Base-by-base conservation (phyloP, 1,140 invertebrate genomes). In the Temnothorax curvispinosus region DNA sequence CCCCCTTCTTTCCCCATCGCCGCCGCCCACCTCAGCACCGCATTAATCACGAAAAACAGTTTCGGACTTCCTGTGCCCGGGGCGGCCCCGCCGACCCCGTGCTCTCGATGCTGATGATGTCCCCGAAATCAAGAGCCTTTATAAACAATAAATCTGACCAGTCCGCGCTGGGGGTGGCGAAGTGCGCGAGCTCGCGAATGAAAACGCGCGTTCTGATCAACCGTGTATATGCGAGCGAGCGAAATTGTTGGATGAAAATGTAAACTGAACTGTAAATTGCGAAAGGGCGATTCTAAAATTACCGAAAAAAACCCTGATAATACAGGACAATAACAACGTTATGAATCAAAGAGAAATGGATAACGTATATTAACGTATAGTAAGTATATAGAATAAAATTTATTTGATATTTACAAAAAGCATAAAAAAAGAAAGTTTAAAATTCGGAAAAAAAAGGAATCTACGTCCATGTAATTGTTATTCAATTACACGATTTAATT, bases 21-120 rank as follows among this genome's bases (percentile, higher is more conserved):
- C 56, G 5, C 71, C 69, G 7, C 27, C 56, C 32, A 27, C 21
- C 3, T 27, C 47, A 5, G 50, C 58, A 44, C 72, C 54, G 32
- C 64, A 87, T 87, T 87, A 87, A 87, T 85, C 86, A 87, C 86
- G 86, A 84, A 75, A 82, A 85, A 82, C 86, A 72, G 80, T 85
- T 72, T 74, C 78, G 81, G 72, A 65, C 69, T 82, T 65, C 54
- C 52, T 35, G 32, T 50, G 15, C 58, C 11, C 35, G 50, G 21
- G 0, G 13, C 71, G 54, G 56, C 64, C 38, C 78, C 38, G 18
- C 76, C 27, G 44, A 44, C 8, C 7, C 60, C 76, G 47, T 47
- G 18, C 52, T 60, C 80, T 82, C 80, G 80, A 82, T 82, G 80
- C 67, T 72, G 80, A 82, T 82, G 80, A 82, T 71, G 69, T 38